phyloP scores from a whole-genome alignment of 2,797 vertebrate species.

The Craterocephalus amniculus region DNA sequence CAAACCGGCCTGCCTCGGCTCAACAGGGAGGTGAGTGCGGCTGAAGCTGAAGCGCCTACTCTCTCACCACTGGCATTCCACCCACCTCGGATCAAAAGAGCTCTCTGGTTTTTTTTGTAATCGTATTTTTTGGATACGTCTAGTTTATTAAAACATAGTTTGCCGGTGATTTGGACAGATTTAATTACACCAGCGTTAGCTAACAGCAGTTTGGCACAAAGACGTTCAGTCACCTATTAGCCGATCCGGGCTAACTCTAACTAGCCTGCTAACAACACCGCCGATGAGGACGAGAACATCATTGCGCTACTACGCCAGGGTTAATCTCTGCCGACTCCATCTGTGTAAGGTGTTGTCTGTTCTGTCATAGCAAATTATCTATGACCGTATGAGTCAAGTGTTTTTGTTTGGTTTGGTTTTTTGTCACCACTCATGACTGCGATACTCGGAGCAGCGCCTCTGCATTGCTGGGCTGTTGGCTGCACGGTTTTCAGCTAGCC shows the following conservation, averaged over 20 bases:
- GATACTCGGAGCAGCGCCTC: slow-evolving; percentile 6
- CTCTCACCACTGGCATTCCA: slow-evolving; percentile 36
- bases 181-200: slow-evolving; percentile 15
- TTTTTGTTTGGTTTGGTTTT: slow-evolving; percentile 4
- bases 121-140: slow-evolving; percentile 21
- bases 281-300: slow-evolving; percentile 62
- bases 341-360: slow-evolving; percentile 10
- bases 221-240: slow-evolving; percentile 57
- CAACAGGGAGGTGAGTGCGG: slow-evolving; percentile 67
- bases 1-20: slow-evolving; percentile 71
- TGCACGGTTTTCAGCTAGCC: slow-evolving; percentile 45
- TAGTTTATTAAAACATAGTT: not conserved
- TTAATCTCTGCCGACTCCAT: slow-evolving; percentile 52
- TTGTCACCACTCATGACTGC: slow-evolving; percentile 41
- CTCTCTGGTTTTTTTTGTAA: not conserved
- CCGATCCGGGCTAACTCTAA: slow-evolving; percentile 56
- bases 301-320: slow-evolving; percentile 34
- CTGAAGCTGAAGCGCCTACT: slow-evolving; percentile 30
- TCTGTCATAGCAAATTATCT: slow-evolving; percentile 10
- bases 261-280: slow-evolving; percentile 72
- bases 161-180: slow-evolving; percentile 13
- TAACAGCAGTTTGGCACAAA: slow-evolving; percentile 63
- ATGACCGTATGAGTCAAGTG: not conserved
- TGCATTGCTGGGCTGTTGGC: slow-evolving; percentile 15
- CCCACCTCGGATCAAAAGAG: slow-evolving; percentile 25